phyloP scores from a whole-genome alignment of 2,113 vertebrate genomes.

The Plestiodon gilberti region DNA sequence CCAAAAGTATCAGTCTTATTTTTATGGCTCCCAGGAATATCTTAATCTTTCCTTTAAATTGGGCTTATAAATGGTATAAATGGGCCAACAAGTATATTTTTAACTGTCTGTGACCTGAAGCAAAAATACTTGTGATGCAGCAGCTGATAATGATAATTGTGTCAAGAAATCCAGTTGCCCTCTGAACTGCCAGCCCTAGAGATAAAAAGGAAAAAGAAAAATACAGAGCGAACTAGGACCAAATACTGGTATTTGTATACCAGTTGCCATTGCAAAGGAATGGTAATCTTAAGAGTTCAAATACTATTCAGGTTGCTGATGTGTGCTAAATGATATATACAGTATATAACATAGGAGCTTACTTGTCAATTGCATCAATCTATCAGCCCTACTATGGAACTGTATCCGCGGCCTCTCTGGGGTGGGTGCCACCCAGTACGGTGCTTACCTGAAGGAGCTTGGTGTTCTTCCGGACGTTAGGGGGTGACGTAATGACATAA shows the following conservation, averaged over 20 bases:
- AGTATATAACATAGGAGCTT: not conserved
- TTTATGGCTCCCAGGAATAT: slow-evolving; percentile 21
- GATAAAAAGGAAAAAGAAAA: not conserved
- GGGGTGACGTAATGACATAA: no score
- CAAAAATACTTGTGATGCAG: slow-evolving; percentile 33
- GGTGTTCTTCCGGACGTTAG: no score
- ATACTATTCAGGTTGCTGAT: not conserved
- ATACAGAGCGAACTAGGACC: not conserved
- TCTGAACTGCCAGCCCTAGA: not conserved
- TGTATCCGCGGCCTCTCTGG: no score
- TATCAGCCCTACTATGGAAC: not conserved
- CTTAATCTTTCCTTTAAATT: slow-evolving; percentile 31
- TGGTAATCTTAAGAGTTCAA: not conserved
- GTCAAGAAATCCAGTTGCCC: not conserved
- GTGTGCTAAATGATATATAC: not conserved
- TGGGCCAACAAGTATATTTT: not conserved
- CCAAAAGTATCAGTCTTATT: slow-evolving; percentile 13
- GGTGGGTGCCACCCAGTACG: no score
- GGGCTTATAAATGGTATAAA: not conserved
- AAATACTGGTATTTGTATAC: not conserved
- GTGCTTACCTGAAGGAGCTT: no score
- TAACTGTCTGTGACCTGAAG: slow-evolving; percentile 29
- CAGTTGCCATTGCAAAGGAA: not conserved
- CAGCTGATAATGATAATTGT: slow-evolving; percentile 25
- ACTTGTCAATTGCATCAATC: not conserved